These are phyloP conservation scores for Proterorhinus semilunaris DNA, from an alignment of 2,113 vertebrate genomes.

Conservation along the genomic window DNA sequence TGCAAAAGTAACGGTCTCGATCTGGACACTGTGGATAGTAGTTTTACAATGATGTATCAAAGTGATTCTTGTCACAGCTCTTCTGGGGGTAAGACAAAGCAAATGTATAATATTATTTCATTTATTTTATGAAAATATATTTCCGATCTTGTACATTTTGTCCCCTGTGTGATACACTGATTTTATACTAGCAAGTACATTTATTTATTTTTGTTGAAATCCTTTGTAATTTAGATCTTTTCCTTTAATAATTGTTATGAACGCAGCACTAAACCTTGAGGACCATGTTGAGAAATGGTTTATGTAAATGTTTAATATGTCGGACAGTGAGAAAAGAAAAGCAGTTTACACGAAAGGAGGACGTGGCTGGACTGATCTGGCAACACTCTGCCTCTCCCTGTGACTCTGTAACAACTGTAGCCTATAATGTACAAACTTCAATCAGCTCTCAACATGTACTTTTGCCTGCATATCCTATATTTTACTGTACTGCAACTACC, in stretches of 20 bases:
- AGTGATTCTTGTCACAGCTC: slow-evolving; percentile 44
- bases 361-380: slow-evolving; percentile 21
- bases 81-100: slow-evolving; percentile 49
- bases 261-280: slow-evolving; percentile 21
- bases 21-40: slow-evolving; percentile 53
- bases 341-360: slow-evolving; percentile 15
- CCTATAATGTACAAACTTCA: slow-evolving; percentile 61
- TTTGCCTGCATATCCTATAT: slow-evolving; percentile 75
- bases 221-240: slow-evolving; percentile 31
- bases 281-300: slow-evolving; percentile 50
- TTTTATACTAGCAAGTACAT: slow-evolving; percentile 52
- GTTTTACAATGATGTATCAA: slow-evolving; percentile 47
- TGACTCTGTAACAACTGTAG: slow-evolving; percentile 55
- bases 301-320: slow-evolving; percentile 45
- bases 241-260: slow-evolving; percentile 38
- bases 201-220: slow-evolving; percentile 43
- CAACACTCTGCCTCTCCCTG: slow-evolving; percentile 30
- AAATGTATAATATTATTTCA: slow-evolving; percentile 39
- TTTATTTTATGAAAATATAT: slow-evolving; percentile 50
- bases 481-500: slow-evolving; percentile 77
- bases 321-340: slow-evolving; percentile 30
- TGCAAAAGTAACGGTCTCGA: slow-evolving; percentile 24
- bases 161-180: slow-evolving; percentile 16
- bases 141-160: slow-evolving; percentile 39
- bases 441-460: slow-evolving; percentile 71